Percentiles rank a stretch among this genome's conserved stretches.
phyloP scores from a whole-genome alignment of 2,888 invertebrate genomes.

The Pseudolycoriella hygida region DNA sequence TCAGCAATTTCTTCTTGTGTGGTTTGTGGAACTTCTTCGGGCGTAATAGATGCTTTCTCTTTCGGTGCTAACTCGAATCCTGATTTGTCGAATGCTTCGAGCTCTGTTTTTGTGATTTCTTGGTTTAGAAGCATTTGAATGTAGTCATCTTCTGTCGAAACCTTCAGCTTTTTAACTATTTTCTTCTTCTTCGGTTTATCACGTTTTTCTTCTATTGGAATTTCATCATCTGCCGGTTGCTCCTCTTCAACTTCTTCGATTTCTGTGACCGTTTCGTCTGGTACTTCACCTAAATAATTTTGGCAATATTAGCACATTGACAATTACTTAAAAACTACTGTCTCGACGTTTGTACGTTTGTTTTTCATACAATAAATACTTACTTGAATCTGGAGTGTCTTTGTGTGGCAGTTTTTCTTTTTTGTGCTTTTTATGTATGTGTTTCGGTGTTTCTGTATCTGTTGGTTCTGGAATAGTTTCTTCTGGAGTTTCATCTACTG shows the following conservation, averaged over 20 bases:
- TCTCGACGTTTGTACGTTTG: too few species aligned
- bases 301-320: neutral
- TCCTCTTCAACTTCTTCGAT: neutral
- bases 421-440: neutral
- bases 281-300: neutral
- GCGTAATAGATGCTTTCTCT: constrained; percentile 8
- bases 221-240: neutral
- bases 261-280: neutral
- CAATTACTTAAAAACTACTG: neutral
- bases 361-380: neutral
- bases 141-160: constrained; percentile 19
- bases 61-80: constrained; percentile 7
- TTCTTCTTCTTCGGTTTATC: constrained; percentile 8
- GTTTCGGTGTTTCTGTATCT: constrained; percentile 2
- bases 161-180: constrained; percentile 6
- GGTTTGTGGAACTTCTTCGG: neutral
- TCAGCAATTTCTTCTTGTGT: constrained; percentile 9
- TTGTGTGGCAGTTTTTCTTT: neutral
- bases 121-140: constrained; percentile 22
- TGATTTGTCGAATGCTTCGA: constrained; percentile 8
- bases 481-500: neutral
- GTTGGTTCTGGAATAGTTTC: neutral
- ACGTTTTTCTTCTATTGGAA: neutral
- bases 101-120: constrained; percentile 18
- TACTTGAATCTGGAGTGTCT: neutral